phyloP scores from a whole-genome alignment of 37 sponge, comb jelly and placozoan species.

The Haliclona indistincta region DNA sequence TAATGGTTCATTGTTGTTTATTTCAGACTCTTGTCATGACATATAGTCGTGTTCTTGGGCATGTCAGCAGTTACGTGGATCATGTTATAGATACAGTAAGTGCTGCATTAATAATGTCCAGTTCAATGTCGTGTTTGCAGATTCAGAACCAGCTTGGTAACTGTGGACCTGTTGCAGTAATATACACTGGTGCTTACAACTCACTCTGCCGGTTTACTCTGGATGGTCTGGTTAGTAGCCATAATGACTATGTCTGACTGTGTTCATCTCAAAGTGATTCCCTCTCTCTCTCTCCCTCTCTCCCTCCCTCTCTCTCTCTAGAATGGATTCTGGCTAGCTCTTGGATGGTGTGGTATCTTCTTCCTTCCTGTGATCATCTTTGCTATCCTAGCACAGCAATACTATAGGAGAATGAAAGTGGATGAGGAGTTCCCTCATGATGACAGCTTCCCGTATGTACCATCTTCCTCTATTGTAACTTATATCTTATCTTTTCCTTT shows the following conservation, averaged over 20 bases:
- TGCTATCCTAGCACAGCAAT: slow-evolving; percentile 48
- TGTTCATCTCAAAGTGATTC: not conserved
- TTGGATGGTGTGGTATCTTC: slow-evolving; percentile 71
- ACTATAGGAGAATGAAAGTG: slow-evolving; percentile 41
- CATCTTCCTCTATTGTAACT: too few species aligned
- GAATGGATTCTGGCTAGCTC: slow-evolving; percentile 85
- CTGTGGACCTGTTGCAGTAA: slow-evolving; percentile 50
- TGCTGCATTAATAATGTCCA: too few species aligned
- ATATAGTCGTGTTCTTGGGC: too few species aligned
- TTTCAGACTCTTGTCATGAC: too few species aligned
- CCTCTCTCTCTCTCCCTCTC: not conserved
- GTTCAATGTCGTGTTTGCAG: too few species aligned
- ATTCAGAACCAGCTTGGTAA: slow-evolving; percentile 33
- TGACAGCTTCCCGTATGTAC: slow-evolving; percentile 5
- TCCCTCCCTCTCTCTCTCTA: not conserved
- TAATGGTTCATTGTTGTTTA: too few species aligned
- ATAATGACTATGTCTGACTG: not conserved
- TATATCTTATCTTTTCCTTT: too few species aligned
- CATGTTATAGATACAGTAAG: too few species aligned
- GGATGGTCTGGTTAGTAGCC: slow-evolving; percentile 63
- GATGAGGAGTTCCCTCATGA: slow-evolving; percentile 11
- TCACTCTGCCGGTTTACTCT: slow-evolving; percentile 42
- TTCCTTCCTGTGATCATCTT: slow-evolving; percentile 71
- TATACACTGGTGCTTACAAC: slow-evolving; percentile 40
- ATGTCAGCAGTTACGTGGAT: too few species aligned